Conservation (phyloP, 2,888 invertebrate species). For the Proisotoma minuta region DNA sequence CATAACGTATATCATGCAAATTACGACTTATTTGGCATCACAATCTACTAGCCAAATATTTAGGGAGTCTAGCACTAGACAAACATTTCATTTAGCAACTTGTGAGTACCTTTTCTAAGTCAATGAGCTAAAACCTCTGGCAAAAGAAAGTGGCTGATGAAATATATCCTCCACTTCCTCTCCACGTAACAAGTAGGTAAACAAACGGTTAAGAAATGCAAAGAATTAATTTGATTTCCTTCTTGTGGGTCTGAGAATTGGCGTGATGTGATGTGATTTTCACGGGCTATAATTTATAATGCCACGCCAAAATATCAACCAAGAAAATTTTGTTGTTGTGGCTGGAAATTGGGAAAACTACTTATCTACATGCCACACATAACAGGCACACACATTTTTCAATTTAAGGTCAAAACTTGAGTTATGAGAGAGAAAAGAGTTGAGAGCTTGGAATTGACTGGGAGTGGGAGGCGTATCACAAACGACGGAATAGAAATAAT, state of each 20-base stretch:
- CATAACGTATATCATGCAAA: background rate
- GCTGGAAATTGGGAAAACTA: too few relatives aligned
- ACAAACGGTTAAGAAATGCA: constrained; percentile 15
- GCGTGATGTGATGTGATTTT: constrained; percentile 4
- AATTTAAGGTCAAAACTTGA: too few relatives aligned
- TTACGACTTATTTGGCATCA: background rate
- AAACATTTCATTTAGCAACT: background rate
- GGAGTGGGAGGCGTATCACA: too few relatives aligned
- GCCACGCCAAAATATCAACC: too few relatives aligned
- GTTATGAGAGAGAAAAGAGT: too few relatives aligned
- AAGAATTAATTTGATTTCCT: constrained; percentile 28
- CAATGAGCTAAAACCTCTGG: background rate
- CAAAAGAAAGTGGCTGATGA: background rate
- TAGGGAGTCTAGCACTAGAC: background rate
- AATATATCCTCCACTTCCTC: constrained; percentile 2
- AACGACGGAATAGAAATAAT: too few relatives aligned
- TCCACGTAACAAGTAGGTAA: background rate
- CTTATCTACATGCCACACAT: too few relatives aligned
- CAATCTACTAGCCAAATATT: background rate
- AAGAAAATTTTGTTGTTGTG: too few relatives aligned
- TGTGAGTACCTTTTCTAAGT: background rate
- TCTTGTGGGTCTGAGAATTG: constrained; percentile 2
- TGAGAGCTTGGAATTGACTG: too few relatives aligned
- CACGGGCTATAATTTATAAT: constrained; percentile 5
- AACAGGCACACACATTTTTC: too few relatives aligned